Evolutionary conservation across 2,113 vertebrate species (phyloP), one percentile per base, ranked within the genome.

Genomic region (Phalacrocorax brasilianus): DNA sequence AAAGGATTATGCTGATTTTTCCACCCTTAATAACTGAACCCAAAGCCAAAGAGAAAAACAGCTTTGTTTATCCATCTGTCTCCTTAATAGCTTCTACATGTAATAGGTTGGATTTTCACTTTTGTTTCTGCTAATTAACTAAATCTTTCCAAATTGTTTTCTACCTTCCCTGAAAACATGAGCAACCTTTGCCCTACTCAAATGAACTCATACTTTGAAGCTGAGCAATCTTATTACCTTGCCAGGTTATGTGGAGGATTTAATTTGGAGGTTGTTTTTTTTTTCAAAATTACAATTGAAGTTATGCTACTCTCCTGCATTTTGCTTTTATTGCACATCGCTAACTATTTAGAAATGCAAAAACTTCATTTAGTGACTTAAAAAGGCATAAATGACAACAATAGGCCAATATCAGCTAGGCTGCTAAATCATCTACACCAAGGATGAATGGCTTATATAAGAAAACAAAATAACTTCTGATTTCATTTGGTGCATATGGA

Each of bases 1-100:
- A 91, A 93, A 87, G 28, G 27, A 79, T 67, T 89, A 78, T 89
- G 49, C 18, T 83, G 73, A 40, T 94, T 94, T 94, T 81, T 70
- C 35, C 11, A 78, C 26, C 42, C 38, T 89, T 91, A 84, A 91
- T 88, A 95, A 61, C 78, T 65, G 62, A 95, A 79, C 58, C 17
- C 73, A 81, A 93, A 93, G 84, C 72, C 93, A 96, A 90, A 86
- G 74, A 66, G 67, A 56, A 83, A 77, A 93, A 40, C 88, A 92
- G 81, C 56, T 93, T 92, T 97, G 74, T 94, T 96, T 95, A 93
- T 87, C 92, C 93, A 96, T 91, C 84, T 95, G 82, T 82, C 62
- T 93, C 68, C 55, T 93, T 84, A 95, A 94, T 87, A 75, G 42
- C 14, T 82, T 91, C 72, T 89, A 63, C n/a, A 71, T 85, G 74